Evolutionary conservation across 2,113 vertebrate genomes (phyloP).

Genomic region (Dinomys branickii): DNA sequence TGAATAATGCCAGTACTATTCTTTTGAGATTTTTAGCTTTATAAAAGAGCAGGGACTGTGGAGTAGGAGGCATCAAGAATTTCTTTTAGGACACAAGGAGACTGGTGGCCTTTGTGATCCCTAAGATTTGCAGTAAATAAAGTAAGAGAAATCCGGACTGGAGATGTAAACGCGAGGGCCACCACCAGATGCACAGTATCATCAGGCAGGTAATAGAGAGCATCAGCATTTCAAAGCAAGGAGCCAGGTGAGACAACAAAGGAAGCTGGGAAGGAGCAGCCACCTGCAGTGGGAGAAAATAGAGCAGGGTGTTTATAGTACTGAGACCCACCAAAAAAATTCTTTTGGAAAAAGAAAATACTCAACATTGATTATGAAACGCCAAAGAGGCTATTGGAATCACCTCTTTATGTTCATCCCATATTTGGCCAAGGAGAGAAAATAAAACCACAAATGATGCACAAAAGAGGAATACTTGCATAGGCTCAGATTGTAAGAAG

Average conservation of each 20-base stretch:
- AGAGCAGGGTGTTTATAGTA: neutral
- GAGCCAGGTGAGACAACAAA: neutral
- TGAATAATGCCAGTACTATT: neutral
- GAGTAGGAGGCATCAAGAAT: neutral
- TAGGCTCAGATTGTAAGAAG: neutral
- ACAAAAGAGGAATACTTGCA: neutral
- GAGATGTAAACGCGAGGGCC: neutral
- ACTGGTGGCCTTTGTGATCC: neutral
- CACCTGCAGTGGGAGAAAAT: neutral
- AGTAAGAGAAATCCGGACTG: neutral
- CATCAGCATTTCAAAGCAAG: neutral
- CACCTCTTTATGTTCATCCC: neutral
- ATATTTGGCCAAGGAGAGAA: conserved; percentile 6
- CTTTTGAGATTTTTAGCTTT: neutral
- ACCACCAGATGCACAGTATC: too few relatives aligned
- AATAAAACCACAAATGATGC: neutral
- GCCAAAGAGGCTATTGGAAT: neutral
- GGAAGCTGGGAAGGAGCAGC: neutral
- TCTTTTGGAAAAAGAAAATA: conserved; percentile 13
- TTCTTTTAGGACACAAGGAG: neutral
- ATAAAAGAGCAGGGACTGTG: neutral
- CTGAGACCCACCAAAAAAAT: neutral
- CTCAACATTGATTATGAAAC: neutral
- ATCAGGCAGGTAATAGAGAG: neutral
- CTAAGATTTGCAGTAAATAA: neutral